Conservation (phyloP, 2,797 vertebrate species). For the Bryconaethiops microstoma region DNA sequence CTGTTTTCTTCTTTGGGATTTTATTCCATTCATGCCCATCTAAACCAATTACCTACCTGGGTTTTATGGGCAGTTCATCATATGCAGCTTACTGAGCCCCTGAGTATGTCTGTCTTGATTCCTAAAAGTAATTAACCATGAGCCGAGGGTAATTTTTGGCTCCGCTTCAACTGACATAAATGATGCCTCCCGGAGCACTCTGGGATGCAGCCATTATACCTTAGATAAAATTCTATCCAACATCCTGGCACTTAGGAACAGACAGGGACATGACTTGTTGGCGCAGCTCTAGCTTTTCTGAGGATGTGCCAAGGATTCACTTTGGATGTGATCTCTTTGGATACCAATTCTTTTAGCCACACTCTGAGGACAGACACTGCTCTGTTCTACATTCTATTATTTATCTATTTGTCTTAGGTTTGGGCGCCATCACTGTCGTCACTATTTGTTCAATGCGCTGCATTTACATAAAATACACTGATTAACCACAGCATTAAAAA, state of each 20-base stretch:
- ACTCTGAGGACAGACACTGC: slow-evolving; percentile 57
- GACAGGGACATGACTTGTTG: slow-evolving; percentile 75
- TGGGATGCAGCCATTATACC: slow-evolving; percentile 72
- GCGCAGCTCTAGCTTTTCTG: slow-evolving; percentile 62
- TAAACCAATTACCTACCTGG: slow-evolving; percentile 73
- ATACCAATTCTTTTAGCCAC: slow-evolving; percentile 57
- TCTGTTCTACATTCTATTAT: slow-evolving; percentile 52
- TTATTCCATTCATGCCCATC: slow-evolving; percentile 35
- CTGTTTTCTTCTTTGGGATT: slow-evolving; percentile 66
- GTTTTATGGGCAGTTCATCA: slow-evolving; percentile 81
- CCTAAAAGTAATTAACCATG: slow-evolving; percentile 83
- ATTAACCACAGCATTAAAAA: no score
- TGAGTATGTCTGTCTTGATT: slow-evolving; percentile 75
- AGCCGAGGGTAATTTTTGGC: slow-evolving; percentile 77
- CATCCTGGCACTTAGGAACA: slow-evolving; percentile 77
- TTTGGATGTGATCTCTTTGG: slow-evolving; percentile 35
- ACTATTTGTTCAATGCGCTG: slow-evolving; percentile 6
- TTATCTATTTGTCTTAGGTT: slow-evolving; percentile 63
- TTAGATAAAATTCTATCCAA: slow-evolving; percentile 78
- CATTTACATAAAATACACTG: slow-evolving; percentile 5
- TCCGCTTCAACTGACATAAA: slow-evolving; percentile 72
- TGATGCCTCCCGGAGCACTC: slow-evolving; percentile 60
- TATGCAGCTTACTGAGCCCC: slow-evolving; percentile 78
- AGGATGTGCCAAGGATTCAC: slow-evolving; percentile 72
- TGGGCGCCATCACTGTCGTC: slow-evolving; percentile 30